Evolutionary conservation across 1,140 invertebrate genomes (phyloP).

Genomic region (Drosophila parvula): DNA sequence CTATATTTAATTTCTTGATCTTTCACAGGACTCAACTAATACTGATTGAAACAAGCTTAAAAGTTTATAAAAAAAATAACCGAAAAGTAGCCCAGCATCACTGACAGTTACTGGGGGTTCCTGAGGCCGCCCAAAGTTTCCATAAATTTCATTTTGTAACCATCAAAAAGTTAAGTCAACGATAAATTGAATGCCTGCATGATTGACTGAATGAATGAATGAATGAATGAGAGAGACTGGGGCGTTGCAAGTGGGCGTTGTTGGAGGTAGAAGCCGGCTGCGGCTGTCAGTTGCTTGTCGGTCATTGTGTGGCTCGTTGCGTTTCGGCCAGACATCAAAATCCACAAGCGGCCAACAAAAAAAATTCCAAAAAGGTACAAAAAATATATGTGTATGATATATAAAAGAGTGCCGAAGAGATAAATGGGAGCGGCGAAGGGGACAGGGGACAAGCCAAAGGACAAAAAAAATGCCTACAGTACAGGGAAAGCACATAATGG

Average conservation of each 20-base stretch:
- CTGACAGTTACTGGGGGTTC: neutral
- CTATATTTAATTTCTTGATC: no score
- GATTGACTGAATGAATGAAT: conserved; percentile 70
- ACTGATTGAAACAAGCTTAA: no score
- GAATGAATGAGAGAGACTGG: conserved; percentile 47
- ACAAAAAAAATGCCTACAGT: conserved; percentile 12
- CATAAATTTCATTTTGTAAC: conserved; percentile 80
- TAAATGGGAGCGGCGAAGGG: conserved; percentile 8
- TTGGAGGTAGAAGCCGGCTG: neutral
- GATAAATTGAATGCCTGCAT: conserved; percentile 78
- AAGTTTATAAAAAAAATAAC: no score
- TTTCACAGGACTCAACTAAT: no score
- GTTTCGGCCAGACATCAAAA: conserved; percentile 58
- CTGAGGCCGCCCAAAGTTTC: conserved; percentile 29
- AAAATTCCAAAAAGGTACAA: neutral
- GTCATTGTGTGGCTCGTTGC: conserved; percentile 66
- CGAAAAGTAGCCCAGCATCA: neutral
- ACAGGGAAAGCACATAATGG: neutral
- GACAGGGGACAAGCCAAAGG: neutral
- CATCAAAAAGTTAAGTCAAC: conserved; percentile 81
- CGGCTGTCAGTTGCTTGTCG: conserved; percentile 57
- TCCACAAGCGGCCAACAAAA: conserved; percentile 21
- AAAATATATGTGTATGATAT: conserved; percentile 3
- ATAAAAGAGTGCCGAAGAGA: conserved; percentile 14
- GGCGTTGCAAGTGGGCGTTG: no score